These are phyloP conservation scores for Henicopernis longicauda DNA, from an alignment of 2,113 vertebrate genomes.

Conservation along the genomic window DNA sequence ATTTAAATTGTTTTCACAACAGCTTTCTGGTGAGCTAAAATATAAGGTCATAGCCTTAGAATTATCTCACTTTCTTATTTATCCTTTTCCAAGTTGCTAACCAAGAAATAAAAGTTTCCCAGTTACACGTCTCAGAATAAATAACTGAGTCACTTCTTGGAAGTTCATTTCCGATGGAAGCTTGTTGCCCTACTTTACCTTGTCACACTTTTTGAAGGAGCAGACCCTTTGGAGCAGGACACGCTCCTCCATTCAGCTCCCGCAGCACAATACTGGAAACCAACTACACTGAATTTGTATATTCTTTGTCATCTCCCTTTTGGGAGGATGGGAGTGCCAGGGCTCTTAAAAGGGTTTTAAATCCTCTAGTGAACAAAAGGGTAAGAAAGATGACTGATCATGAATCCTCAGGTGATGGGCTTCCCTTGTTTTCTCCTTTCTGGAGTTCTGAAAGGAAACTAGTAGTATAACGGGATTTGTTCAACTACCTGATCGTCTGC, in stretches of 20 bases:
- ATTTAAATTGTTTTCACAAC: background rate
- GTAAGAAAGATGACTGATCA: no score
- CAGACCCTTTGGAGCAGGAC: background rate
- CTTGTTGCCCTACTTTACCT: background rate
- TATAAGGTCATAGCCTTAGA: background rate
- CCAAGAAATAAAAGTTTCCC: background rate
- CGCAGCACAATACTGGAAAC: background rate
- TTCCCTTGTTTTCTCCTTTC: background rate
- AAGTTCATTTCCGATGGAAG: background rate
- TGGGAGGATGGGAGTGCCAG: background rate
- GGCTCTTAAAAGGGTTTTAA: background rate
- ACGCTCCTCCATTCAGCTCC: background rate
- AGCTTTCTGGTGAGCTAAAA: background rate
- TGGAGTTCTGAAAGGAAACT: background rate
- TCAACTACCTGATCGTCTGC: background rate
- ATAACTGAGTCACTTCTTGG: background rate
- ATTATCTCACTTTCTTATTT: background rate
- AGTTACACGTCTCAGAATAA: background rate
- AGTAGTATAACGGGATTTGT: background rate
- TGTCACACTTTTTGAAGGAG: background rate
- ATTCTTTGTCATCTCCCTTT: background rate
- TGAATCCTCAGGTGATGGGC: background rate
- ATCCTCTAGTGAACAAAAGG: background rate
- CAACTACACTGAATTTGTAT: background rate
- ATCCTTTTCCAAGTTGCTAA: background rate